Evolutionary conservation across 2,797 vertebrate species (phyloP), one percentile per base, ranked within the genome.

Genomic region (Myripristis murdjan): DNA sequence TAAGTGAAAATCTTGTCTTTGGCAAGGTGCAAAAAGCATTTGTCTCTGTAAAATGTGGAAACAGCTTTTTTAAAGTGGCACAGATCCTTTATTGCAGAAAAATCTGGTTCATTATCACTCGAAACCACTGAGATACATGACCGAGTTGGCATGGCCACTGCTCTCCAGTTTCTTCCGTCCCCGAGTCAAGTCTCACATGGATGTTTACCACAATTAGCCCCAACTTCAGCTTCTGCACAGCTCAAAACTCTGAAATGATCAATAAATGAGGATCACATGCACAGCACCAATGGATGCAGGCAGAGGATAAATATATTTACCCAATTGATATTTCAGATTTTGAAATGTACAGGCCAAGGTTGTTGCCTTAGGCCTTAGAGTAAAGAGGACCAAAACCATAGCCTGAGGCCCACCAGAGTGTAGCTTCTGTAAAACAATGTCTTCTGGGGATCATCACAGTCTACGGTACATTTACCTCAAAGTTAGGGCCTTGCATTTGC

Each of bases 1-100:
- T 91, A 77, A 83, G 88, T 64, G 66, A 75, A 89, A 89, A 75
- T 56, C 35, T 35, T 81, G 77, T 81, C 84, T 83, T 87, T 57
- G 87, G 85, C 79, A 61, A 69, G 68, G 59, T 82, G 75, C 81
- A 82, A 63, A 69, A 80, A 86, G 73, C 58, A 69, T 69, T 72
- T 70, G 79, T 55, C 56, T 47, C 7, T 61, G 62, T 66, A 41
- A 55, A 28, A 14, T 7, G 5, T 10, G 44, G 33, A 71, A 82
- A 70, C 53, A 80, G 80, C 65, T 79, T 71, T 87, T 28, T 79
- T 82, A 81, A 81, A 76, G 58, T 37, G 4, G 28, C 51, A 12
- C n/a, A 49, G 31, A 83, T 69, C 47, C 51, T 81, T 66, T 73
- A 65, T 60, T 41, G 61, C 5, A 1, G 6, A 26, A 15, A 20